Conservation (phyloP, 2,888 invertebrate species). For the Sinopyrophorus schimmeli region DNA sequence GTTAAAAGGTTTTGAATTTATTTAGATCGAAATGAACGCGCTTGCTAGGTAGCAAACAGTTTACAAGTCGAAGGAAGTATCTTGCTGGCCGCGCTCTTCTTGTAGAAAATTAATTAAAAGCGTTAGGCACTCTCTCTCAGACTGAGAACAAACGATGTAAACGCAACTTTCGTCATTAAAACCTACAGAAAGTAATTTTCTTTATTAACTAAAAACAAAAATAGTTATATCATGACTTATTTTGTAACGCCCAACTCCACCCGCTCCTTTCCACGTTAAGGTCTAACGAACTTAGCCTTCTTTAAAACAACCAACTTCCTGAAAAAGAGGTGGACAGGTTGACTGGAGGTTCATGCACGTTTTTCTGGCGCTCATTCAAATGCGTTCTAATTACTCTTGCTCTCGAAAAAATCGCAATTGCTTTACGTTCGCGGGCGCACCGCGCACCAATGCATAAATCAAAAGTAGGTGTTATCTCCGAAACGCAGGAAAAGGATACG, state of each 20-base stretch:
- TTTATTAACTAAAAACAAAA: constrained; percentile 29
- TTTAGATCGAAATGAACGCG: no score
- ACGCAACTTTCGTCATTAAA: constrained; percentile 7
- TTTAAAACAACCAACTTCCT: constrained; percentile 15
- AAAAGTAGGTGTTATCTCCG: constrained; percentile 11
- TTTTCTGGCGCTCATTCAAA: not conserved
- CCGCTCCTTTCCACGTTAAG: constrained; percentile 25
- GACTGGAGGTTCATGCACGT: not conserved
- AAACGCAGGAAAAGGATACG: constrained; percentile 13
- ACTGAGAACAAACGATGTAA: constrained; percentile 2
- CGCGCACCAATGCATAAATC: constrained; percentile 8
- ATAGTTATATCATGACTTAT: constrained; percentile 29
- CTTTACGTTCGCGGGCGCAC: constrained; percentile 6
- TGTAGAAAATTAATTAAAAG: constrained; percentile 3
- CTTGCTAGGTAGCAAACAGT: no score
- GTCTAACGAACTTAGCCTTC: constrained; percentile 30
- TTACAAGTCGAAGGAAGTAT: no score
- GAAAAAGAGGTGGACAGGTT: constrained; percentile 12
- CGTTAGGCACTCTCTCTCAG: not conserved
- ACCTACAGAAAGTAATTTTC: constrained; percentile 27
- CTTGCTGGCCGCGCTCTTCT: no score
- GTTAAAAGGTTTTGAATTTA: no score
- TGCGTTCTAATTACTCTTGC: constrained; percentile 3
- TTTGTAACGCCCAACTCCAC: constrained; percentile 30
- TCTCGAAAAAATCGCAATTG: constrained; percentile 3